A percentile compares a stretch with the other conserved stretches of the same genome.
phyloP scores from a whole-genome alignment of 2,888 invertebrate species.

The Leptodirus hochenwartii region DNA sequence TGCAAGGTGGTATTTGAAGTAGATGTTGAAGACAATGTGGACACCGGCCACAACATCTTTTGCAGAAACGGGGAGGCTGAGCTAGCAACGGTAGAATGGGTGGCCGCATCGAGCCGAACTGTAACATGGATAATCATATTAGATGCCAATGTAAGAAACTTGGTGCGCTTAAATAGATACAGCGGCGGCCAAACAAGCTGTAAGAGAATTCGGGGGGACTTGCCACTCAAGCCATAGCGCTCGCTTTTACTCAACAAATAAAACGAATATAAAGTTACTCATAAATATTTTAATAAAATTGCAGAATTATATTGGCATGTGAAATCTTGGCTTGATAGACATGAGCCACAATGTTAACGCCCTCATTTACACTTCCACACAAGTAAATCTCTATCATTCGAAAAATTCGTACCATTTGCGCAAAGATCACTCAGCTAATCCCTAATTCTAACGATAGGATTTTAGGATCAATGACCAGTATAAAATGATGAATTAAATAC shows the following conservation, averaged over 20 bases:
- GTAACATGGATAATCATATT: constrained; percentile 1
- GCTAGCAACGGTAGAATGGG: background rate
- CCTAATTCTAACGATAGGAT: constrained; percentile 18
- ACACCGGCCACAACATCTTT: background rate
- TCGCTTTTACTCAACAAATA: too few relatives aligned
- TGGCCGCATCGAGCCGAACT: background rate
- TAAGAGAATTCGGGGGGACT: too few relatives aligned
- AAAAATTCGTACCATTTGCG: constrained; percentile 16
- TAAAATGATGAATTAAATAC: constrained; percentile 20
- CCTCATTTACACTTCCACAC: constrained; percentile 17
- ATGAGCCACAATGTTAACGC: constrained; percentile 28
- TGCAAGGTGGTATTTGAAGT: too few relatives aligned
- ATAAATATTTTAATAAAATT: too few relatives aligned
- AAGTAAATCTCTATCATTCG: constrained; percentile 13
- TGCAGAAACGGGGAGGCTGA: background rate
- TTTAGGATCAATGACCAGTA: constrained; percentile 19
- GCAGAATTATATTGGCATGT: too few relatives aligned
- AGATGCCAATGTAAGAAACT: too few relatives aligned
- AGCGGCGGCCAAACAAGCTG: too few relatives aligned
- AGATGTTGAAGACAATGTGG: too few relatives aligned
- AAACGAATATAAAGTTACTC: too few relatives aligned
- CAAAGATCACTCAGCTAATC: constrained; percentile 13
- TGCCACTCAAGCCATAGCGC: too few relatives aligned
- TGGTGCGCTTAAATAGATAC: too few relatives aligned
- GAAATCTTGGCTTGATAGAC: constrained; percentile 28